Base-by-base conservation (phyloP, 2,797 vertebrate genomes). In the Rhodeus uyekii region DNA sequence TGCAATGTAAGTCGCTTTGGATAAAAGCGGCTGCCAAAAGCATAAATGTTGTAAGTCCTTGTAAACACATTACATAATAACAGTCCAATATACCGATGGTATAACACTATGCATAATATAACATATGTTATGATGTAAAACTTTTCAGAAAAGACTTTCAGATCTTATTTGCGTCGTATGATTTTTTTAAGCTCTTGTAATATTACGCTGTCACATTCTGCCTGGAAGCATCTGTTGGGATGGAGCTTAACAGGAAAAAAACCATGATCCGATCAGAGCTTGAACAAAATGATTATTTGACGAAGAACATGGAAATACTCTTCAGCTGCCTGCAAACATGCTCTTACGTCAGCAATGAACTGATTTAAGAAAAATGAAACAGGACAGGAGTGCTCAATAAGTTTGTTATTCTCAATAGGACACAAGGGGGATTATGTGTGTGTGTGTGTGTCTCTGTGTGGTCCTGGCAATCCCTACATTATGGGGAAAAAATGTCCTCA, bases 261-360 rank as follows among this genome's bases (percentile, higher is more conserved):
- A 53, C 8, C 13, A 53, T 53, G 55, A 64, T 75, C 44, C 0
- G 32, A 81, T 38, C n/a, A 50, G 39, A 63, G n/a, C 22, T 60
- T 36, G 58, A 50, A 50, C 42, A 36, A 32, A 81, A 81, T n/a
- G 2, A 81, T 65, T 4, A 29, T 76, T 75, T 61, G 19, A 80
- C 44, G 46, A 32, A 69, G 32, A 39, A n/a, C 24, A 34, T 64
- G 27, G 14, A 34, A 16, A 12, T 74, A 75, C 74, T 82, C 34
- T 58, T 75, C 8, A 53, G 19, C 10, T 18, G 38, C 39, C 53
- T 34, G 53, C 12, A 4, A 46, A 72, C 29, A 44, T 22, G 1
- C 27, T 44, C 14, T 77, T 10, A 12, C 34, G 46, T 42, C 24
- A n/a, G 12, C 32, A 65, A 24, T 10, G 29, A 19, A 50, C 53